A percentile compares a stretch with the other conserved stretches of the same genome.
phyloP scores from a whole-genome alignment of 2,113 vertebrate genomes.

The Protobothrops flavoviridis region DNA sequence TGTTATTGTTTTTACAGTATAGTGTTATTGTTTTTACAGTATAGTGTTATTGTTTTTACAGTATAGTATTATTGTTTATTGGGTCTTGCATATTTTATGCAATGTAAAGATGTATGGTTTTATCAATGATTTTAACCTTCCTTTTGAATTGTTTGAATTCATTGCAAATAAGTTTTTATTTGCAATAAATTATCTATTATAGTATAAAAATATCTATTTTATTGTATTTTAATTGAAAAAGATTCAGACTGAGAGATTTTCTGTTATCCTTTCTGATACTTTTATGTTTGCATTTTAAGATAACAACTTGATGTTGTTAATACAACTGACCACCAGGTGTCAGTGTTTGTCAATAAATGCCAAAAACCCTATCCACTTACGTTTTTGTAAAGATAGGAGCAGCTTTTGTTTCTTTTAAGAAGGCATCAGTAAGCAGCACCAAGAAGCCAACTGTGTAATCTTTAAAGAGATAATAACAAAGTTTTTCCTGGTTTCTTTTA shows the following conservation, averaged over 20 bases:
- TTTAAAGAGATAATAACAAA: not conserved
- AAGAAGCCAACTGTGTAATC: not conserved
- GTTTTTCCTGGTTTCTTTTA: not conserved
- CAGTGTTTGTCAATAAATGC: slow-evolving; percentile 53
- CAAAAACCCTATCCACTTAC: slow-evolving; percentile 5
- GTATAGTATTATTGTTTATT: not conserved
- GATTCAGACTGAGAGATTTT: not conserved
- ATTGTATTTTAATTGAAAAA: not conserved
- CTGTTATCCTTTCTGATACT: not conserved
- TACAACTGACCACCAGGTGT: slow-evolving; percentile 64
- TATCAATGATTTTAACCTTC: not conserved
- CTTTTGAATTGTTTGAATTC: not conserved
- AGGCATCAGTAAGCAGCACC: not conserved
- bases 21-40: not conserved
- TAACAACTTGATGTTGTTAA: not conserved
- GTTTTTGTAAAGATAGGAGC: slow-evolving; percentile 20
- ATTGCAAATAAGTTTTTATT: not conserved
- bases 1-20: not conserved
- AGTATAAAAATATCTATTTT: too few species aligned
- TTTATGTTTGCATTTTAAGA: rapidly evolving
- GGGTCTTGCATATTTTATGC: not conserved
- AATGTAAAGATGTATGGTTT: not conserved
- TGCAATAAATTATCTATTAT: too few species aligned
- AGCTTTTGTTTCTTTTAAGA: slow-evolving; percentile 8
- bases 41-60: too few species aligned